Conservation (phyloP, 2,113 vertebrate genomes). For the Rhodinocichla rosea region DNA sequence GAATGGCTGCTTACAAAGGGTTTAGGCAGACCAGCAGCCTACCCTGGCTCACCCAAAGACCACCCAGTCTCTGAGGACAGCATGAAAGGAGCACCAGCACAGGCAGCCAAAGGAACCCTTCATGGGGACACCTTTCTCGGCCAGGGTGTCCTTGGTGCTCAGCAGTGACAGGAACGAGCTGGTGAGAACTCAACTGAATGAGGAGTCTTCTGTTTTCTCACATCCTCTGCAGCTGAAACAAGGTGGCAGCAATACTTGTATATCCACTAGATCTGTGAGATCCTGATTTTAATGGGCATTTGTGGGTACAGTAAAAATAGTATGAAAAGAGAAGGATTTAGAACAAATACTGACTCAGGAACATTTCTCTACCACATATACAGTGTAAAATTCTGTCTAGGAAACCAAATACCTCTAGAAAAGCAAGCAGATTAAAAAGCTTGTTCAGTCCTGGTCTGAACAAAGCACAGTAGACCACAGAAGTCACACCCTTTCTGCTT, state of each 20-base stretch:
- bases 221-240: not conserved
- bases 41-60: not conserved
- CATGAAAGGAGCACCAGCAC: not conserved
- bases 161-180: accelerated
- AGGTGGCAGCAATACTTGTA: not conserved
- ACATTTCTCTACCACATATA: not conserved
- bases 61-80: not conserved
- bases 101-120: not conserved
- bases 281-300: not conserved
- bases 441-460: not conserved
- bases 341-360: not conserved
- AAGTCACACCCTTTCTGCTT: not conserved
- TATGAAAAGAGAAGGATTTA: not conserved
- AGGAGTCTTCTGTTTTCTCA: not conserved
- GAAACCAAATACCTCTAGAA: not conserved
- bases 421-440: not conserved
- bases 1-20: not conserved
- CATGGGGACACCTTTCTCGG: not conserved
- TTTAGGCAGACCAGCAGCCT: not conserved
- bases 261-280: not conserved
- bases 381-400: not conserved
- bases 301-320: not conserved
- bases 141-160: not conserved
- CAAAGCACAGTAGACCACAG: not conserved
- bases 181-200: not conserved